Base-by-base conservation (phyloP, 2,888 invertebrate species). In the Ormyrus labotus region DNA sequence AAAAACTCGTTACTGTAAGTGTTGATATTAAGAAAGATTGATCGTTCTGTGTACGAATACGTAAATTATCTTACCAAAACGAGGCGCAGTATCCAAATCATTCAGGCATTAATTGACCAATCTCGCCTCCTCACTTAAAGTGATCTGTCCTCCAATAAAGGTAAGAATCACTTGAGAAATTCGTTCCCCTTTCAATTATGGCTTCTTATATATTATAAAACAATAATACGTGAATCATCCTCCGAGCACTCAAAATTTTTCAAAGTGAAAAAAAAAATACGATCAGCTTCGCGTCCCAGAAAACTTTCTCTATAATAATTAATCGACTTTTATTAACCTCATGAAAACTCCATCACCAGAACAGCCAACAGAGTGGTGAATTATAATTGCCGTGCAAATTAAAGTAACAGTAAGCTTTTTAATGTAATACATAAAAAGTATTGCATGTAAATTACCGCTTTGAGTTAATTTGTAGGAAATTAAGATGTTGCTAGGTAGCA, bases 41-140 rank as follows among this genome's bases (percentile, higher is more conserved):
- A 34, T 34, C 34, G 34, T 4, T 34, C 34, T 34, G 34, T 34
- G 34, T 34, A 34, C 34, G 34, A 34, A 34, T 34, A 34, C 34
- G 34, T 34, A 34, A 34, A 34, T 34, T 34, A 4, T 70, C 87
- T 89, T 86, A 90, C 90, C 90, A 89, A 86, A 85, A 90, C 85
- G 34, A 88, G 85, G 73, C 87, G 88, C 55, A 89, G 89, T 89
- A 90, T 89, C 90, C 90, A 90, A 88, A 90, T 90, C 90, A 90
- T 90, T 83, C 87, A 87, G 86, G 76, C 80, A 79, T 78, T 81
- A 63, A 76, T 83, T 47, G 47, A 64, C 11, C 19, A 78, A 67
- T 70, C 50, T 77, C 50, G 72, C 78, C 65, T 67, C 13, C 53
- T 81, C 34, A 4, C 34, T 34, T 34, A 34, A 34, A 34, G 34